These are phyloP conservation scores for Nemotelus pantherinus DNA, from an alignment of 2,888 invertebrate genomes.

Conservation along the genomic window DNA sequence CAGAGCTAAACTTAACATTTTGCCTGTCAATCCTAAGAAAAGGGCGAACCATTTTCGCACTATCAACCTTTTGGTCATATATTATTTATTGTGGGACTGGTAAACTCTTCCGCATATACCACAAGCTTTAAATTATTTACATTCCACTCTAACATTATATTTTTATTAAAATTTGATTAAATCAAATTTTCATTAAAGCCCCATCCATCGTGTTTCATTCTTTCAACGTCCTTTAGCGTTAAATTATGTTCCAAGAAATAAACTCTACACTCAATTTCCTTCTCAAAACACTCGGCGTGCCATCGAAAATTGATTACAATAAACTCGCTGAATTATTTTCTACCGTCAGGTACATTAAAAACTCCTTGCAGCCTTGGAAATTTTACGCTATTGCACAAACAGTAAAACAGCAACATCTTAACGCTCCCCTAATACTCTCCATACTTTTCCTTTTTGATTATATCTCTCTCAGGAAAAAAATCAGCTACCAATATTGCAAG, in stretches of 20 bases:
- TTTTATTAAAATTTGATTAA: background rate
- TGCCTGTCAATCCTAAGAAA: too few species aligned
- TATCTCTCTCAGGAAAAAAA: constrained; percentile 5
- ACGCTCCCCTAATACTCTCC: background rate
- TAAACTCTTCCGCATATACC: too few species aligned
- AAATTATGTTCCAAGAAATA: constrained; percentile 18
- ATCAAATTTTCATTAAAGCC: background rate
- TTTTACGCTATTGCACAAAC: background rate
- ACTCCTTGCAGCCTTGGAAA: constrained; percentile 23
- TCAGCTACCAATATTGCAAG: constrained; percentile 3
- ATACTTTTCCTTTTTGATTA: constrained; percentile 8
- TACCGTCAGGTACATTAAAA: constrained; percentile 41
- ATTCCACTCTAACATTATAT: background rate
- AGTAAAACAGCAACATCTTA: background rate
- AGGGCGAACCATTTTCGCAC: background rate
- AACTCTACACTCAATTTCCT: constrained; percentile 18
- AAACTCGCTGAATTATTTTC: constrained; percentile 38
- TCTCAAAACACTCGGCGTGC: constrained; percentile 23
- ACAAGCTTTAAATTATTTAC: too few species aligned
- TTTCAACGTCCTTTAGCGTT: background rate
- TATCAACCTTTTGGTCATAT: background rate
- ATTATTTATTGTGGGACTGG: background rate
- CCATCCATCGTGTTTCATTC: background rate
- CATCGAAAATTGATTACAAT: constrained; percentile 36
- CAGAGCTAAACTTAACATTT: too few species aligned